Conservation (phyloP, 2,797 vertebrate species). For the Aulostomus chinensis region DNA sequence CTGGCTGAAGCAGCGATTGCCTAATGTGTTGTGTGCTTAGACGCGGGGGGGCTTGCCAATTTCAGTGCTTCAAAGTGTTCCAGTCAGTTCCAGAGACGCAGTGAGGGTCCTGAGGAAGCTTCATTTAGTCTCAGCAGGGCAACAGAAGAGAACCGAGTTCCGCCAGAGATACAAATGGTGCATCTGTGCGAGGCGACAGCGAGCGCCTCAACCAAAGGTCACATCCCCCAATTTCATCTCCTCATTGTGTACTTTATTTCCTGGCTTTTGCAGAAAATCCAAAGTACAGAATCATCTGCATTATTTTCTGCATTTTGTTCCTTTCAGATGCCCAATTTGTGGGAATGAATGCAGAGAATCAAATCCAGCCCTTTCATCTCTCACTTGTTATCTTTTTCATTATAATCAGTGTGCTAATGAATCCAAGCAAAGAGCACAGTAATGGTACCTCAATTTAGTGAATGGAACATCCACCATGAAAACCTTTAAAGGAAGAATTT, state of each 20-base stretch:
- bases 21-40: slow-evolving; percentile 59
- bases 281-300: too few species aligned
- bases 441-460: slow-evolving; percentile 45
- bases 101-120: slow-evolving; percentile 69
- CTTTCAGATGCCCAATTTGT: slow-evolving; percentile 45
- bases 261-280: too few species aligned
- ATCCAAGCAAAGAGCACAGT: slow-evolving; percentile 45
- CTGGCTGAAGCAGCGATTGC: slow-evolving; percentile 31
- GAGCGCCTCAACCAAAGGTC: slow-evolving; percentile 67
- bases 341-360: slow-evolving; percentile 30
- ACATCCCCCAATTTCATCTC: slow-evolving; percentile 42
- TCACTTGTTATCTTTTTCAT: slow-evolving; percentile 58
- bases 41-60: slow-evolving; percentile 54
- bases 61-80: slow-evolving; percentile 51
- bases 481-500: slow-evolving; percentile 54
- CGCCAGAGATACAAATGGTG: slow-evolving; percentile 67
- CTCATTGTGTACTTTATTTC: too few species aligned
- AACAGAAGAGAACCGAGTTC: slow-evolving; percentile 57
- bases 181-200: slow-evolving; percentile 56
- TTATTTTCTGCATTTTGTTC: slow-evolving; percentile 47
- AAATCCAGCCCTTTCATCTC: slow-evolving; percentile 59
- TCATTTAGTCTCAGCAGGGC: slow-evolving; percentile 73
- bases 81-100: slow-evolving; percentile 67
- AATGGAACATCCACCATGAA: slow-evolving; percentile 40
- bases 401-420: slow-evolving; percentile 59